These are phyloP conservation scores for Danio albolineatus DNA, from an alignment of 2,797 vertebrate genomes.

Conservation along the genomic window DNA sequence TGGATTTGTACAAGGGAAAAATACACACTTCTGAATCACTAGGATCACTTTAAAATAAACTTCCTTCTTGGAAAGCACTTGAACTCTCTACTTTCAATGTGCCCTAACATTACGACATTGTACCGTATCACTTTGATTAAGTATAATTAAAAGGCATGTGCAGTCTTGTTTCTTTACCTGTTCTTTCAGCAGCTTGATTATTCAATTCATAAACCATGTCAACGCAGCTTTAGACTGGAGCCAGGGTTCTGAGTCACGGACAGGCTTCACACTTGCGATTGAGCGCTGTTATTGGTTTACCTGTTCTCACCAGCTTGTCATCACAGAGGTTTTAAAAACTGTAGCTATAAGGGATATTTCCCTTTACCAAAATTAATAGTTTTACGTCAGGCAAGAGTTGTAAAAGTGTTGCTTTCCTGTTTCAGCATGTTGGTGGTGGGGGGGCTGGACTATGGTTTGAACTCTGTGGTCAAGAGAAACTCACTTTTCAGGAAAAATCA, in stretches of 20 bases:
- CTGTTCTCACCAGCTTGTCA: conserved; percentile 44
- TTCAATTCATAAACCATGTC: conserved; percentile 19
- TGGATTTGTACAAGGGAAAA: conserved; percentile 23
- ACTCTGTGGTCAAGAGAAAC: conserved; percentile 2
- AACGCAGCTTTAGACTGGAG: conserved; percentile 5
- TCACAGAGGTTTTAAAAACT: conserved; percentile 40
- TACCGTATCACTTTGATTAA: conserved; percentile 13
- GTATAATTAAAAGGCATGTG: background rate
- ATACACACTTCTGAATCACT: background rate
- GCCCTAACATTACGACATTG: background rate
- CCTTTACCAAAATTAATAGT: conserved; percentile 28
- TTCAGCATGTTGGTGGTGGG: conserved; percentile 21
- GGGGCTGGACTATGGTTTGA: conserved; percentile 20
- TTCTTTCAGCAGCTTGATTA: background rate
- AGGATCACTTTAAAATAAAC: conserved; percentile 26
- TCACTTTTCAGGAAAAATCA: background rate
- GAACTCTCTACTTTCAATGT: conserved; percentile 5
- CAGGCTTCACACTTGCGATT: background rate
- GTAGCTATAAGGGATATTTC: conserved; percentile 24
- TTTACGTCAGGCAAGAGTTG: conserved; percentile 34
- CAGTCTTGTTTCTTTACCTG: conserved; percentile 5
- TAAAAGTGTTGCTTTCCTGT: conserved; percentile 22
- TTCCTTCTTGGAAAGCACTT: background rate
- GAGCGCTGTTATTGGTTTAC: conserved; percentile 29
- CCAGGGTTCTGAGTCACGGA: conserved; percentile 15